phyloP scores from a whole-genome alignment of 2,797 vertebrate genomes.

The Chelon labrosus region DNA sequence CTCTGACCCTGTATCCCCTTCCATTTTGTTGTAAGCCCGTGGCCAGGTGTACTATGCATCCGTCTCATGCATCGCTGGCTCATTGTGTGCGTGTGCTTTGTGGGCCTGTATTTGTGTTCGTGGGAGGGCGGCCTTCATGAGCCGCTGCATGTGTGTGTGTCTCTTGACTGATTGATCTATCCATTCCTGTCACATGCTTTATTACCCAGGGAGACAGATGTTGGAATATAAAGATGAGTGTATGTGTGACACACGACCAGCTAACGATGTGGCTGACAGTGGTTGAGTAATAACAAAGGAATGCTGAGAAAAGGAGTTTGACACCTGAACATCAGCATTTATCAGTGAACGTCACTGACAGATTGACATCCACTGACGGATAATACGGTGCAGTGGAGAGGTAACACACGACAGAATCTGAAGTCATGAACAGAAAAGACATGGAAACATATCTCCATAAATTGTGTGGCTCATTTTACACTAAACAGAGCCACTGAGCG shows the following conservation, averaged over 20 bases:
- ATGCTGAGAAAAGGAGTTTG: conserved; percentile 51
- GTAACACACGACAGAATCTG: background rate
- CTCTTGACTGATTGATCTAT: conserved; percentile 68
- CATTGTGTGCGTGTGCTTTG: conserved; percentile 26
- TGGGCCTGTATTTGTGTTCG: conserved; percentile 26
- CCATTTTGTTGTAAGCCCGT: conserved; percentile 45
- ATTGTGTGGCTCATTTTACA: background rate
- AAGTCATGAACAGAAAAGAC: too few relatives aligned
- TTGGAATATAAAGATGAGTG: conserved; percentile 49
- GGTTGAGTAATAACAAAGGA: conserved; percentile 49
- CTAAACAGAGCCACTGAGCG: background rate
- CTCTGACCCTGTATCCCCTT: conserved; percentile 38
- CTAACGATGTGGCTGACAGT: conserved; percentile 3
- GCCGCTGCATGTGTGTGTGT: conserved; percentile 32
- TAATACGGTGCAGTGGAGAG: background rate
- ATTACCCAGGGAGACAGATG: conserved; percentile 70
- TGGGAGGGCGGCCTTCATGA: conserved; percentile 17
- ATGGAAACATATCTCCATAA: background rate
- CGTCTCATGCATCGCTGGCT: conserved; percentile 53
- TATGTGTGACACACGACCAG: conserved; percentile 5
- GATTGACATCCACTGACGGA: conserved; percentile 1
- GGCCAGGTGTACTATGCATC: conserved; percentile 55
- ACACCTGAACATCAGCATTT: conserved; percentile 19
- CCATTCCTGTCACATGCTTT: conserved; percentile 64
- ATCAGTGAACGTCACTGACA: conserved; percentile 17